These are phyloP conservation scores for Meriones psammophilus DNA, from an alignment of 2,797 vertebrate genomes.

Conservation along the genomic window DNA sequence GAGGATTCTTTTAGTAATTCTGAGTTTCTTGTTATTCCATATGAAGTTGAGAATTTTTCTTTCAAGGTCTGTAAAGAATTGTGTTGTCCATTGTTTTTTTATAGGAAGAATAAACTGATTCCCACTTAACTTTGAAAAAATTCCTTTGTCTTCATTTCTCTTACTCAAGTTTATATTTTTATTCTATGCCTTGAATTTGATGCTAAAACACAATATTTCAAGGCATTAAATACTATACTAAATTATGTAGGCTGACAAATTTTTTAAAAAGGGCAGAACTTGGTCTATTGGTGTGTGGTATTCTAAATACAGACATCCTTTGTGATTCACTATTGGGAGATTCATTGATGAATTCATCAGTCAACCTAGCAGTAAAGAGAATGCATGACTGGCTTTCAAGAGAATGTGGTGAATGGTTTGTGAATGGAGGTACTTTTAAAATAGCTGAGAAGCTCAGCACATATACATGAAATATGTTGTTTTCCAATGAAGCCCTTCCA, in stretches of 20 bases:
- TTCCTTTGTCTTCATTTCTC: conserved; percentile 53
- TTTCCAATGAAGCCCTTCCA: conserved; percentile 43
- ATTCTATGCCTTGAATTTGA: conserved; percentile 52
- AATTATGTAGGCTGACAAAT: background rate
- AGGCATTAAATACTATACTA: background rate
- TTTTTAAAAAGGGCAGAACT: conserved; percentile 16
- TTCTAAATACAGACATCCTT: conserved; percentile 30
- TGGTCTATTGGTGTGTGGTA: background rate
- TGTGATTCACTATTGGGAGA: conserved; percentile 33
- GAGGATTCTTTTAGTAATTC: no score
- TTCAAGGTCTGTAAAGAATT: no score
- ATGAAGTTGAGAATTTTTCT: no score
- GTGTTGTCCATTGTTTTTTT: background rate
- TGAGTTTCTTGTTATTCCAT: no score
- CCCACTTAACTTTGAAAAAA: conserved; percentile 19
- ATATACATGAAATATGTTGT: background rate
- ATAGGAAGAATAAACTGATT: conserved; percentile 1
- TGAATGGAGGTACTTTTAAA: conserved; percentile 31
- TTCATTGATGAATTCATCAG: conserved; percentile 60
- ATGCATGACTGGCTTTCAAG: background rate
- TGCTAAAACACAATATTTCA: conserved; percentile 49
- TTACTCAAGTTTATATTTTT: conserved; percentile 47
- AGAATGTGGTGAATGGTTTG: background rate
- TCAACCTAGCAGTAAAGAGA: background rate
- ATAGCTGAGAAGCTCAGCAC: background rate